Conservation (phyloP, 2,113 vertebrate genomes). For the Asarcornis scutulata region DNA sequence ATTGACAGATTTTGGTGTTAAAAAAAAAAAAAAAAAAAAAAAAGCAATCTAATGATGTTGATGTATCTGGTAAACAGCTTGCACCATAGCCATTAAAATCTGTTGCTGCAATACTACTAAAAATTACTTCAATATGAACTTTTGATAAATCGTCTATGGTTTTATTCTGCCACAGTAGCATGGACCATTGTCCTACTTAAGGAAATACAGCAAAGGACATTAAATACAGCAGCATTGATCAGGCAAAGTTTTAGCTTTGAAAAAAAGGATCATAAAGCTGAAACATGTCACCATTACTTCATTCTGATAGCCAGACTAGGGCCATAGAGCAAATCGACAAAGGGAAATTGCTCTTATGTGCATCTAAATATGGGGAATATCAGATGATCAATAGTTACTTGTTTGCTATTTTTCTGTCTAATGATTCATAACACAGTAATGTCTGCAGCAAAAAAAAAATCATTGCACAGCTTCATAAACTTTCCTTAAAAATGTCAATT, state of each 20-base stretch:
- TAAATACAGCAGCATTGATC: neutral
- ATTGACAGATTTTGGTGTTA: neutral
- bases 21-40: neutral
- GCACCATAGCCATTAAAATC: neutral
- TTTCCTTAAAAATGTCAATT: neutral
- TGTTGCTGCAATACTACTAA: neutral
- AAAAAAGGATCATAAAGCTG: conserved; percentile 17
- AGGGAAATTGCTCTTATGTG: neutral
- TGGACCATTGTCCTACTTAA: neutral
- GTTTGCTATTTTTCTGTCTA: conserved; percentile 7
- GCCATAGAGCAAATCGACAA: neutral
- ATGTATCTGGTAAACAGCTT: neutral
- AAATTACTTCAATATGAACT: neutral
- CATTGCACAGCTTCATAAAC: neutral
- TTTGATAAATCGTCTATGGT: neutral
- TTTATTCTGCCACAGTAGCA: neutral
- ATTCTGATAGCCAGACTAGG: neutral
- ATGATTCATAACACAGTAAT: neutral
- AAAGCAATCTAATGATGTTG: neutral
- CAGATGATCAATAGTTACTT: conserved; percentile 25
- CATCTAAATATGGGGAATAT: conserved; percentile 8
- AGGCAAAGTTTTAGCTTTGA: neutral
- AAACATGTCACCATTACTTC: conserved; percentile 19
- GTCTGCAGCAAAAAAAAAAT: neutral
- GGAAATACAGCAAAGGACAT: neutral